phyloP scores from a whole-genome alignment of 2,888 invertebrate genomes.

The Luperina nickerlii region DNA sequence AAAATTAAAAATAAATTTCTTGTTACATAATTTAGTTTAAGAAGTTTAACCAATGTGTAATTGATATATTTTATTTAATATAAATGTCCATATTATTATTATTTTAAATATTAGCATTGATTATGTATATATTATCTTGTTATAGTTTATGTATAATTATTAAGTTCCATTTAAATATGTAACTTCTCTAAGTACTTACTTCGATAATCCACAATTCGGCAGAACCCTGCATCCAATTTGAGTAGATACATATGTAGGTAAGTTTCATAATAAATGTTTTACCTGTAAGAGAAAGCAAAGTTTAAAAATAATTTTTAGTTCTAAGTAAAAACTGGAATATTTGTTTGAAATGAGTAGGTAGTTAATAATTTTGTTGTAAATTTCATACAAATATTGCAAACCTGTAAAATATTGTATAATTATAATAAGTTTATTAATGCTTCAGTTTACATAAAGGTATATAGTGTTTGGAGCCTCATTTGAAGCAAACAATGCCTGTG shows the following conservation, averaged over 20 bases:
- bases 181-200: not conserved
- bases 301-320: not conserved
- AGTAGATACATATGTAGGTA: not conserved
- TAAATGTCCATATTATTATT: no score
- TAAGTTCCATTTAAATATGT: not conserved
- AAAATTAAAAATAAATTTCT: not conserved
- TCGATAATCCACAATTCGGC: not conserved
- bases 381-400: not conserved
- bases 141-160: no score
- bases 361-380: not conserved
- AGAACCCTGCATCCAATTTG: not conserved
- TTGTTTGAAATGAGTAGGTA: not conserved
- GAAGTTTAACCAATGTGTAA: not conserved
- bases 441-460: no score
- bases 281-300: slow-evolving; percentile 34
- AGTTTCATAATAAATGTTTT: not conserved
- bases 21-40: not conserved
- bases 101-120: no score
- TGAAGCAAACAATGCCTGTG: no score
- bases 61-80: no score
- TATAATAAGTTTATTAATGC: no score
- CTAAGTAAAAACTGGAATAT: not conserved
- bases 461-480: no score
- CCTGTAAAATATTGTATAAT: no score
- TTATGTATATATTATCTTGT: no score